A percentile compares a stretch with the other conserved stretches of the same genome.
These are phyloP conservation scores for Pomatostomus ruficeps DNA, from an alignment of 2,113 vertebrate genomes.

Conservation along the genomic window DNA sequence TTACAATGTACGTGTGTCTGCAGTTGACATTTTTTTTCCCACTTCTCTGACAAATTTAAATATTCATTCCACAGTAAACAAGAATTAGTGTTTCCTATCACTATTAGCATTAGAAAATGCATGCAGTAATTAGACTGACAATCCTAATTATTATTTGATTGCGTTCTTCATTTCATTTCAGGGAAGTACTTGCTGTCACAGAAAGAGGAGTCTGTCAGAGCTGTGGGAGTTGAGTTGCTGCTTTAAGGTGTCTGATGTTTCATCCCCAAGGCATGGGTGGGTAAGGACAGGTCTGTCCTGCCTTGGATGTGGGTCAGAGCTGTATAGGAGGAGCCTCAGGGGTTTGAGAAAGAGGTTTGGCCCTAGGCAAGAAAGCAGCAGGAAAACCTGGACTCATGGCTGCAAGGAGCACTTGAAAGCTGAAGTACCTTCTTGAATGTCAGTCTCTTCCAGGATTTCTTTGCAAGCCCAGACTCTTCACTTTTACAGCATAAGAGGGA, in stretches of 20 bases:
- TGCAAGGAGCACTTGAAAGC: background rate
- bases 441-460: background rate
- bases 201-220: background rate
- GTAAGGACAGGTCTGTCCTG: background rate
- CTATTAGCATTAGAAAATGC: background rate
- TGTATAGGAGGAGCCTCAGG: background rate
- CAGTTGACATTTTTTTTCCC: background rate
- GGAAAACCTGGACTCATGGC: background rate
- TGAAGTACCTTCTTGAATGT: background rate
- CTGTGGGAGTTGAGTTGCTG: background rate
- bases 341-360: background rate
- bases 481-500: background rate
- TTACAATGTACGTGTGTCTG: background rate
- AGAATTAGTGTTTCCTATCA: background rate
- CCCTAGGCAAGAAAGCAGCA: background rate
- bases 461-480: background rate
- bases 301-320: background rate
- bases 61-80: background rate
- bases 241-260: background rate
- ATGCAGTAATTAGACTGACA: slow-evolving; percentile 2
- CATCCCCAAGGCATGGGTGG: background rate
- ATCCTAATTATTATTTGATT: slow-evolving; percentile 13
- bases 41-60: background rate
- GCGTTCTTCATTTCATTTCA: background rate
- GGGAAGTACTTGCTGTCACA: background rate